phyloP scores from a whole-genome alignment of 2,113 vertebrate genomes.

The Shinisaurus crocodilurus region DNA sequence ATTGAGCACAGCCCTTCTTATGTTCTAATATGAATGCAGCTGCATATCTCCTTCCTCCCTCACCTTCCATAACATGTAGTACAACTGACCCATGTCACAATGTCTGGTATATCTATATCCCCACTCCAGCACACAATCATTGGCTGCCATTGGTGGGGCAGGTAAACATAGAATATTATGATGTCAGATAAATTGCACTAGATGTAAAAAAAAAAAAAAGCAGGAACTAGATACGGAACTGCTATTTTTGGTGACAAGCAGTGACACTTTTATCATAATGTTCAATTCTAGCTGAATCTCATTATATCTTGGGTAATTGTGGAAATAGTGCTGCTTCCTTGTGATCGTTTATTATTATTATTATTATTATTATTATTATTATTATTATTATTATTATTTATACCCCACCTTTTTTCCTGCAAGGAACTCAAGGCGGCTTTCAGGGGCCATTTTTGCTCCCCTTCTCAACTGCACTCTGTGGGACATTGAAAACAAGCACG shows the following conservation, averaged over 20 bases:
- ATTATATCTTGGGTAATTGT: too few species aligned
- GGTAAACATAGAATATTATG: neutral
- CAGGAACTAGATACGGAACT: neutral
- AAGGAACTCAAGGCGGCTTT: too few species aligned
- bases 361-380: too few species aligned
- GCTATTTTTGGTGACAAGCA: neutral
- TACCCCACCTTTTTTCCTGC: too few species aligned
- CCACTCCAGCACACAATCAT: neutral
- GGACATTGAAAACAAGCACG: too few species aligned
- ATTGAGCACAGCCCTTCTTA: neutral
- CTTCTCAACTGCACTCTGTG: too few species aligned
- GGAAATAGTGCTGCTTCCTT: neutral
- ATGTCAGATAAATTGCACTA: neutral
- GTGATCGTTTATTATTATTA: neutral
- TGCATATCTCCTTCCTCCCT: neutral
- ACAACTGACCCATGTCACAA: neutral
- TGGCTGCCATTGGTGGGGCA: neutral
- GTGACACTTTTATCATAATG: too few species aligned
- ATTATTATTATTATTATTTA: too few species aligned
- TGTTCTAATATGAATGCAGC: neutral
- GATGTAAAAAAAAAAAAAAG: neutral
- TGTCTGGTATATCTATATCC: neutral
- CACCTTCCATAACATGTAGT: neutral
- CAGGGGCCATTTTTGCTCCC: too few species aligned
- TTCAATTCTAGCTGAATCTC: neutral